These are phyloP conservation scores for Syritta pipiens DNA, from an alignment of 2,888 invertebrate species.

Conservation along the genomic window DNA sequence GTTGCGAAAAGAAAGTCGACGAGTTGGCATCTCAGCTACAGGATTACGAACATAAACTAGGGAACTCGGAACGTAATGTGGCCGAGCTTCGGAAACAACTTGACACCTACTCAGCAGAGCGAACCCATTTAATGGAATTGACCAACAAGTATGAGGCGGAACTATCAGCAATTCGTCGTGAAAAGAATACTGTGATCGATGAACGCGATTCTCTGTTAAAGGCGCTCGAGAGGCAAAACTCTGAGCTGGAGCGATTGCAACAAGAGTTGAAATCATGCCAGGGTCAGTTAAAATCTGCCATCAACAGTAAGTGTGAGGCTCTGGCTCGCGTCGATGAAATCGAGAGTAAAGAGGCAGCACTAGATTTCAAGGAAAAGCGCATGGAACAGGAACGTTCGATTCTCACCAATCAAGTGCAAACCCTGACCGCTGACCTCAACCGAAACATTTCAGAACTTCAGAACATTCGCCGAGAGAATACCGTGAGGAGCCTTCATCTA, in stretches of 20 bases:
- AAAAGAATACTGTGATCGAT: constrained; percentile 86
- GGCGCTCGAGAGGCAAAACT: constrained; percentile 85
- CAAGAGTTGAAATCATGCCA: constrained; percentile 85
- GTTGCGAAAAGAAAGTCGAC: constrained; percentile 81
- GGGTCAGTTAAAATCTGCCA: constrained; percentile 87
- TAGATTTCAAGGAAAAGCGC: constrained; percentile 90
- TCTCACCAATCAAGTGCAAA: constrained; percentile 88
- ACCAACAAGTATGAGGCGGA: constrained; percentile 84
- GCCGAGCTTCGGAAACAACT: constrained; percentile 84
- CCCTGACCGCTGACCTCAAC: constrained; percentile 88
- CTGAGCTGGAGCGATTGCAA: constrained; percentile 86
- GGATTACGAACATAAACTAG: constrained; percentile 83
- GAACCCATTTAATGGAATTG: constrained; percentile 83
- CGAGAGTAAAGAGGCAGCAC: constrained; percentile 87
- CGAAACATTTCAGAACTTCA: constrained; percentile 89
- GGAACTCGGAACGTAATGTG: constrained; percentile 83
- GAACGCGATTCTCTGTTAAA: constrained; percentile 87
- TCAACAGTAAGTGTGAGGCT: constrained; percentile 91
- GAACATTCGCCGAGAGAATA: constrained; percentile 87
- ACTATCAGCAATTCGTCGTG: constrained; percentile 83
- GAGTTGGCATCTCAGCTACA: constrained; percentile 83
- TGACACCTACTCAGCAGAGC: constrained; percentile 82
- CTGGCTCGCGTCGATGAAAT: constrained; percentile 89
- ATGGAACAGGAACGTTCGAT: constrained; percentile 90
- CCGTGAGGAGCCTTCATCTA: constrained; percentile 83